Evolutionary conservation across 92 coral and sea anemone species (phyloP), one percentile per base, ranked within the genome.

Genomic region (Anthopleura xanthogrammica): DNA sequence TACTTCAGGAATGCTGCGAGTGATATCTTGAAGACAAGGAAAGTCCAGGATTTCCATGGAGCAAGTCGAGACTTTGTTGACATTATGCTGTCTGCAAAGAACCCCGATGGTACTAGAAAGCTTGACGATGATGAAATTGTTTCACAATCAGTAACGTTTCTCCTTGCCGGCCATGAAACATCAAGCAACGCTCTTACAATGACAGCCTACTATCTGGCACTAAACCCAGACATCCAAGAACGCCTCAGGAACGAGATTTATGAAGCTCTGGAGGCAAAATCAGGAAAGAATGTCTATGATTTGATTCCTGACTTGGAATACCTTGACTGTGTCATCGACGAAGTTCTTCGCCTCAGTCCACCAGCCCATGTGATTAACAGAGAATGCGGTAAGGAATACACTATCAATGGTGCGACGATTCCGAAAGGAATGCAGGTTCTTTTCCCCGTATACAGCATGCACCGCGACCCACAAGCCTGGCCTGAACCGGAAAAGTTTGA

Each of bases 381-480:
- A 4, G 58, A 54, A 56, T 87, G 95, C 77, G 72, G 55, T 40
- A 78, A 91, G 65, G 65, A 84, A 42, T 91, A 89, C 75, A 73
- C 54, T 23, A 52, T 91, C 58, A 88, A 81, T 56, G 86, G 78
- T 0, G 43, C 14, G 16, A 77, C 87, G 17, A 83, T 91, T 16
- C 95, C 92, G 29, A 85, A 88, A 14, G 95, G 92, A 1, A 83
- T 81, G 74, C 83, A 83, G 13, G 77, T 91, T 41, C 46, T 82
- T n/a, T 52, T 91, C 7, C 92, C 95, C 23, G 29, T 91, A 16
- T 89, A 83, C 71, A 81, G 82, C 12, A 78, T 91, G 48, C 92
- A 91, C 83, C 88, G 86, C 40, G 92, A 91, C 65, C 90, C 90
- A 17, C 89, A 91, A 10, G 92, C 85, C 52, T 91, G 95, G 95